phyloP scores from a whole-genome alignment of 2,888 invertebrate species.

The Dicranocentrus wangi region DNA sequence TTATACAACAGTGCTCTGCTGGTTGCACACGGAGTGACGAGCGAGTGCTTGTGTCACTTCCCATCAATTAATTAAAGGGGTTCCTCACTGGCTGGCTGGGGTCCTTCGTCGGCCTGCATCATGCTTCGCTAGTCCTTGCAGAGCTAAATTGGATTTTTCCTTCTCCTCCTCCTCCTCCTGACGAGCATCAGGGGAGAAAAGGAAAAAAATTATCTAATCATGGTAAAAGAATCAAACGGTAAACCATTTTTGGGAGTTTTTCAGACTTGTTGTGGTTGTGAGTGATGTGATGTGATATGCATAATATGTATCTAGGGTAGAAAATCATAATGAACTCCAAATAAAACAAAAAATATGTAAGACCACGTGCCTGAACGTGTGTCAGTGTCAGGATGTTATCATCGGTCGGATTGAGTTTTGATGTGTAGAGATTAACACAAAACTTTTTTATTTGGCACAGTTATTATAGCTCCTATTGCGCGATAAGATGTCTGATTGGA shows the following conservation, averaged over 20 bases:
- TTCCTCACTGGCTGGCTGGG: neutral
- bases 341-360: neutral
- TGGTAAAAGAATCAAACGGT: neutral
- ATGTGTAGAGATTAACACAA: slow-evolving; percentile 31
- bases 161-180: neutral
- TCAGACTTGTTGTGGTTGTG: neutral
- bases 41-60: slow-evolving; percentile 39
- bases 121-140: slow-evolving; percentile 14
- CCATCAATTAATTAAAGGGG: slow-evolving; percentile 46
- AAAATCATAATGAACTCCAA: too few species aligned
- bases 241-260: neutral
- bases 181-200: neutral
- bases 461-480: too few species aligned
- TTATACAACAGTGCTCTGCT: neutral
- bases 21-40: slow-evolving; percentile 4
- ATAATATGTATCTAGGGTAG: neutral
- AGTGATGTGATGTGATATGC: too few species aligned
- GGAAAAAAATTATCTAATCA: neutral
- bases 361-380: neutral
- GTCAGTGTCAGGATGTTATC: neutral
- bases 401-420: neutral
- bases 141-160: neutral
- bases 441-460: slow-evolving; percentile 27
- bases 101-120: neutral
- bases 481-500: slow-evolving; percentile 38